These are phyloP conservation scores for Herpetotheres cachinnans DNA, from an alignment of 2,113 vertebrate genomes.

Conservation along the genomic window DNA sequence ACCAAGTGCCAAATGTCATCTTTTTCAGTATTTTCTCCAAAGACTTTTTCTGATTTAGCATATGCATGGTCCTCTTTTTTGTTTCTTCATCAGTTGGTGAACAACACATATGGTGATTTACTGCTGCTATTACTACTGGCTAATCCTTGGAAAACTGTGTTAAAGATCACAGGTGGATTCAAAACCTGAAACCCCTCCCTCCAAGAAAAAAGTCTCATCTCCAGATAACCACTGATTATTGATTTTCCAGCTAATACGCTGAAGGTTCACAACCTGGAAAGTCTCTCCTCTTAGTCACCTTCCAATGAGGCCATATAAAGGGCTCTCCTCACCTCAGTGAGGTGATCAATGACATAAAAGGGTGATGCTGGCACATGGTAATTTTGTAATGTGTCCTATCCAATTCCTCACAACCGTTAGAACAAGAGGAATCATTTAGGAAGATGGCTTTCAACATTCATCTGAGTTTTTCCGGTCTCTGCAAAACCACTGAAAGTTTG, in stretches of 20 bases:
- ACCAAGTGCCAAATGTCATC: not conserved
- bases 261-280: not conserved
- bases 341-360: not conserved
- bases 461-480: not conserved
- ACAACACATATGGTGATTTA: not conserved
- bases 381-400: not conserved
- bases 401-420: not conserved
- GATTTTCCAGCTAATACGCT: not conserved
- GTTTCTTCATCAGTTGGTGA: not conserved
- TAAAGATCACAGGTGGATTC: not conserved
- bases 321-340: not conserved
- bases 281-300: not conserved
- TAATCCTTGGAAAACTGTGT: not conserved
- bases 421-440: not conserved
- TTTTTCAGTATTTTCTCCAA: not conserved
- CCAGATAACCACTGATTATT: not conserved
- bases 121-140: not conserved
- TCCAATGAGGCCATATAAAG: not conserved
- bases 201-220: not conserved
- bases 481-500: not conserved
- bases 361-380: not conserved
- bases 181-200: not conserved
- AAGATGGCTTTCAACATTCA: not conserved
- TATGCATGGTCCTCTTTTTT: not conserved
- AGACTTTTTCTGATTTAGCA: not conserved